Base-by-base conservation (phyloP, 2,888 invertebrate species). In the Drosophila engyochracea region DNA sequence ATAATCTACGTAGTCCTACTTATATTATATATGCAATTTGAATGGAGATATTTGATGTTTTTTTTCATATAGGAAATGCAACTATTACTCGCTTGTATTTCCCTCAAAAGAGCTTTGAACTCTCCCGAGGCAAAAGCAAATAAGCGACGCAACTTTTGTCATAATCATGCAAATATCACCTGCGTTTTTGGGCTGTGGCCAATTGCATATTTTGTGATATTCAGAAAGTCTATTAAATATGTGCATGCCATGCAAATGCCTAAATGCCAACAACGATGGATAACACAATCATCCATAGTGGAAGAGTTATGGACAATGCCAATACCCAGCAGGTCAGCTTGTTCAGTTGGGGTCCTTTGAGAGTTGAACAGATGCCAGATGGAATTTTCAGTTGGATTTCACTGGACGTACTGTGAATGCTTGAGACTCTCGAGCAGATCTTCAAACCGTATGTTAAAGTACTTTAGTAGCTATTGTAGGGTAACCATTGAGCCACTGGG, bases 141-240 rank as follows among this genome's bases (percentile, higher is more conserved):
- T 25, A 44, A 39, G n/a, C 62, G 14, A 69, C 66, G 55, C 71
- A 74, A 72, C 71, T 74, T 82, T 90, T 84, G 79, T 74, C 89
- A 83, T 89, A 86, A 89, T 84, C 90, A 86, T 86, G 85, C 90
- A 86, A 86, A 86, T 86, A 75, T 86, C 85, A 86, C 89, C 85
- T 90, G 90, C 70, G 65, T 64, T 75, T 78, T 62, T 77, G 63
- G 71, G 71, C 70, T 30, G 41, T 57, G 55, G 67, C 51, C 76
- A 57, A 67, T 77, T 90, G 85, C 82, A 85, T 89, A 85, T 85
- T 86, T 89, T 86, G 89, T 89, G 70, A 90, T 85, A 89, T 85
- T 68, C 74, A 71, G 68, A 83, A 87, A 82, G 70, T 59, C 90
- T 79, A 90, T 85, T 90, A 83, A 89, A 90, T 89, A 90, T 85